Evolutionary conservation across 2,888 invertebrate species (phyloP).

Genomic region (Molanna angustata): DNA sequence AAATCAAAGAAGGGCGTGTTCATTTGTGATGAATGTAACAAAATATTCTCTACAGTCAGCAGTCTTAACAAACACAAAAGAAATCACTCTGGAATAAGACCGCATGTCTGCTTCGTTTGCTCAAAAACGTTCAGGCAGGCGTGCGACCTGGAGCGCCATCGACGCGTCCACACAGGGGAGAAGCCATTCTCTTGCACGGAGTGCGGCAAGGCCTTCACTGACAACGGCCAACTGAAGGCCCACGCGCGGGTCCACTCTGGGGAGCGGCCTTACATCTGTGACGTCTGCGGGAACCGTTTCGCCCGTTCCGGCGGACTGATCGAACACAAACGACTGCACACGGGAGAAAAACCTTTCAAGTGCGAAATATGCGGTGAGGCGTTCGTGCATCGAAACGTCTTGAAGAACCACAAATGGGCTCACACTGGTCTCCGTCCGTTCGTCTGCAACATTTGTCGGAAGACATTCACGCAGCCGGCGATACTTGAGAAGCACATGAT

Average conservation of each 20-base stretch:
- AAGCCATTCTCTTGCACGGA: slow-evolving; percentile 9
- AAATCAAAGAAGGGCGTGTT: background rate
- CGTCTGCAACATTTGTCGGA: background rate
- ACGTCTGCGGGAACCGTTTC: slow-evolving; percentile 6
- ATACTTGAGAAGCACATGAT: background rate
- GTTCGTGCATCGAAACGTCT: slow-evolving; percentile 5
- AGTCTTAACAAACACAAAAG: slow-evolving; percentile 5
- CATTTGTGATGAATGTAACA: background rate
- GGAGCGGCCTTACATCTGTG: slow-evolving; percentile 13
- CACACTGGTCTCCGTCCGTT: background rate
- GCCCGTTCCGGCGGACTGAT: background rate
- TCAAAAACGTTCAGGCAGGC: slow-evolving; percentile 3
- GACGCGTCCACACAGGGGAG: slow-evolving; percentile 7
- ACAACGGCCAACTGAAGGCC: slow-evolving; percentile 3
- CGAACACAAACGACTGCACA: background rate
- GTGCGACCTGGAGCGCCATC: slow-evolving; percentile 10
- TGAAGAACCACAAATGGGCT: background rate
- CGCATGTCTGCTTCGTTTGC: background rate
- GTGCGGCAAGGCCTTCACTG: slow-evolving; percentile 7
- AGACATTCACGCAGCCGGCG: background rate
- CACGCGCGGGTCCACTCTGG: slow-evolving; percentile 4
- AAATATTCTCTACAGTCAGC: slow-evolving; percentile 1
- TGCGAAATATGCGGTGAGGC: slow-evolving; percentile 3
- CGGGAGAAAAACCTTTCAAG: background rate
- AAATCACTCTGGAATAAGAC: slow-evolving; percentile 2